These are phyloP conservation scores for Sardinella longiceps DNA, from an alignment of 2,797 vertebrate genomes.

Conservation along the genomic window DNA sequence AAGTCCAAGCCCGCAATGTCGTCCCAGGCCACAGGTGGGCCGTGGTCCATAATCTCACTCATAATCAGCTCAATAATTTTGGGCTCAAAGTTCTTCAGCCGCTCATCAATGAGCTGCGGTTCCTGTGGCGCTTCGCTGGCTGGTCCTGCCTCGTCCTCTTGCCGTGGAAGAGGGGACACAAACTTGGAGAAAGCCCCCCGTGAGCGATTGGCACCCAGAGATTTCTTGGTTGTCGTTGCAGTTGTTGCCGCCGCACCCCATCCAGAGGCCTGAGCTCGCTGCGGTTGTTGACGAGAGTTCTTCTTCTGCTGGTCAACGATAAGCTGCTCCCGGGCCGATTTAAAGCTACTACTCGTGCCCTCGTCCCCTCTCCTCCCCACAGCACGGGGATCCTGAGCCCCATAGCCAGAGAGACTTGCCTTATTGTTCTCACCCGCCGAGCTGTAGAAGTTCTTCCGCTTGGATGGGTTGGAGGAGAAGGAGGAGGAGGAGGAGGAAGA, in stretches of 20 bases:
- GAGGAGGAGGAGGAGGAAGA: slow-evolving; percentile 59
- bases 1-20: slow-evolving; percentile 97
- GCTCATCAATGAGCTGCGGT: slow-evolving; percentile 77
- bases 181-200: slow-evolving; percentile 89
- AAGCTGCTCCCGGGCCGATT: slow-evolving; percentile 88
- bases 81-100: slow-evolving; percentile 91
- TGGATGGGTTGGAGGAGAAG: slow-evolving; percentile 67
- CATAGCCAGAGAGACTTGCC: slow-evolving; percentile 53
- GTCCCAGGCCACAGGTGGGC: slow-evolving; percentile 90
- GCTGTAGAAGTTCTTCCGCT: slow-evolving; percentile 79
- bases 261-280: slow-evolving; percentile 58
- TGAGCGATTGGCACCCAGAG: slow-evolving; percentile 87
- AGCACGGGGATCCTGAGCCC: slow-evolving; percentile 48
- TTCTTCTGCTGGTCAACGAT: slow-evolving; percentile 89
- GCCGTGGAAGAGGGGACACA: slow-evolving; percentile 86
- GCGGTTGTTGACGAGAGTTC: slow-evolving; percentile 71
- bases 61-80: slow-evolving; percentile 95
- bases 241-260: slow-evolving; percentile 63
- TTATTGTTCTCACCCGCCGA: slow-evolving; percentile 63
- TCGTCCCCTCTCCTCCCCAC: slow-evolving; percentile 64
- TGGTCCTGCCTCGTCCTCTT: slow-evolving; percentile 70
- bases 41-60: slow-evolving; percentile 97
- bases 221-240: slow-evolving; percentile 85
- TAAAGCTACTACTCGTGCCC: slow-evolving; percentile 72
- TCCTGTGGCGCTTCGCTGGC: slow-evolving; percentile 54